Base-by-base conservation (phyloP, 2,888 invertebrate genomes). In the Xanthorhoe spadicearia region DNA sequence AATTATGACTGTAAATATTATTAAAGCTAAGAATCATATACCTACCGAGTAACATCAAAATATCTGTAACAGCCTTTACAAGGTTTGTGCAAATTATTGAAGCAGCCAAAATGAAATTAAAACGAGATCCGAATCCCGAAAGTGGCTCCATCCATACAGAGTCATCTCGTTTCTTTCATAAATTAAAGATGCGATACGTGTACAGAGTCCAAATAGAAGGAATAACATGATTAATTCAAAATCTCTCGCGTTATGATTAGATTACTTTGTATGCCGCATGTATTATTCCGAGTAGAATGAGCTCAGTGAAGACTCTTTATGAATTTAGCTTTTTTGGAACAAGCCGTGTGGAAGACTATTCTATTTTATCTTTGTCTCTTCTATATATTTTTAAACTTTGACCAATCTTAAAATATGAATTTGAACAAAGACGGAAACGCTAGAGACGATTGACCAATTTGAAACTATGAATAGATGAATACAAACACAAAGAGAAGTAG, bases 181-280 rank as follows among this genome's bases (percentile, higher is more conserved):
- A 60, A 65, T 66, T 65, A 72, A 64, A 66, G 15, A 72, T 69
- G 63, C 53, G 68, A 55, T 71, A 73, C 74, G 72, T 77, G 71
- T 72, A 74, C 75, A 62, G 72, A 54, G 66, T 70, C 58, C 57
- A 63, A 75, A 68, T 72, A 74, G 57, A 71, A 61, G 70, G 72
- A 58, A 75, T 79, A 77, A 79, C 76, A 81, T 82, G 71, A 82
- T 82, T 81, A 79, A 81, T 82, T 82, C 79, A 82, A 77, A 82
- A 82, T 79, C 74, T 77, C 75, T 71, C 74, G 70, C 73, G 71
- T 72, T 74, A 70, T 74, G 72, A 72, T 70, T 69, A 72, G 70
- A 68, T 70, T 69, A 67, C 71, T 46, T 68, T 60, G 70, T 65
- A 50, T 60, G 52, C 65, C 61, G 46, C 68, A 73, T 73, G 68